A percentile compares a stretch with the other conserved stretches of the same genome.
phyloP scores from a whole-genome alignment of 1,140 invertebrate species.

The Sycobia sp. region DNA sequence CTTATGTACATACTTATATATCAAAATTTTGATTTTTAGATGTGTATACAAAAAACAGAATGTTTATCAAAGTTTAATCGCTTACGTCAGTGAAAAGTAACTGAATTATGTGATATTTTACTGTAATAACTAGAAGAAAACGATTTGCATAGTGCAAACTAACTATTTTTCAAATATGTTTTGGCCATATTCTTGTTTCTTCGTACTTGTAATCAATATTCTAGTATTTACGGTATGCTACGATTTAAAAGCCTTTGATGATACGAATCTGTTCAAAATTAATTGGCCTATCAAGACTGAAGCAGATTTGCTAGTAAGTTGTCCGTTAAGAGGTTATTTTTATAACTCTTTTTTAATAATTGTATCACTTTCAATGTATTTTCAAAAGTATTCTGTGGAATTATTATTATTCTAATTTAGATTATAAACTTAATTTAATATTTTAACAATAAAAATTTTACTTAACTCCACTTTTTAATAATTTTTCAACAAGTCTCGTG shows the following conservation, averaged over 20 bases:
- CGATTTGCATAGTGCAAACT: not conserved
- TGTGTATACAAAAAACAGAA: too few species aligned
- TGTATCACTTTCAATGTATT: not conserved
- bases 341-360: not conserved
- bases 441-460: too few species aligned
- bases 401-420: not conserved
- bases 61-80: too few species aligned
- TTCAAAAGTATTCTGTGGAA: not conserved
- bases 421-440: not conserved
- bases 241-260: constrained; percentile 79
- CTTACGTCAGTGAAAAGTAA: not conserved
- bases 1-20: too few species aligned
- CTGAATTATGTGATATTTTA: too few species aligned
- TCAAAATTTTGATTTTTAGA: not conserved
- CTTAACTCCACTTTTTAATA: too few species aligned
- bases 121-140: not conserved
- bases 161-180: constrained; percentile 5
- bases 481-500: too few species aligned
- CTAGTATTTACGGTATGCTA: constrained; percentile 42
- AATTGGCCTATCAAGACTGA: constrained; percentile 75
- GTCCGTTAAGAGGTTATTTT: not conserved
- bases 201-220: constrained; percentile 15
- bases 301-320: constrained; percentile 58
- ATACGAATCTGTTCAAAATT: constrained; percentile 79
- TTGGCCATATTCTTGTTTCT: not conserved